These are phyloP conservation scores for Tricholaema leucomelas DNA, from an alignment of 2,113 vertebrate species.

Conservation along the genomic window DNA sequence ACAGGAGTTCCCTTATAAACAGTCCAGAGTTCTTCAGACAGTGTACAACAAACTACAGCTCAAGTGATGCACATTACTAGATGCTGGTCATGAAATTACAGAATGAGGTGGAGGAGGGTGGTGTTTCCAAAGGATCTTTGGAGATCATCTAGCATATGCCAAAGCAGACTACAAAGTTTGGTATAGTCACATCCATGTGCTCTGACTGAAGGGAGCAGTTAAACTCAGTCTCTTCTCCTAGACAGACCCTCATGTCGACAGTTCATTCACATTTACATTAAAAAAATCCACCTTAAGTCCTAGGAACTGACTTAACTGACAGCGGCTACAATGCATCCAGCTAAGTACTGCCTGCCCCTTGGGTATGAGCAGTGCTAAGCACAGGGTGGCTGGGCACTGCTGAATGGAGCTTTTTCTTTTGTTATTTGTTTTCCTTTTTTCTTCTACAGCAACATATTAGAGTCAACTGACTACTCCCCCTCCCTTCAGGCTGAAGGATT, in stretches of 20 bases:
- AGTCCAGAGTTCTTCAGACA: not conserved
- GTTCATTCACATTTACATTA: not conserved
- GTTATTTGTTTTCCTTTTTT: too few species aligned
- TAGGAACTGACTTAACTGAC: not conserved
- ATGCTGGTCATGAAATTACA: not conserved
- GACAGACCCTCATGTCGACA: not conserved
- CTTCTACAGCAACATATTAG: not conserved
- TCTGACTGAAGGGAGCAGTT: not conserved
- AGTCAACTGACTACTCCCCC: not conserved
- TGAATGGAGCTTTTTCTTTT: too few species aligned
- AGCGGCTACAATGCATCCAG: not conserved
- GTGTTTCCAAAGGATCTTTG: not conserved
- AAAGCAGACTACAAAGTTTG: not conserved
- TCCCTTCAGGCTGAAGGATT: not conserved
- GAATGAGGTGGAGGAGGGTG: too few species aligned
- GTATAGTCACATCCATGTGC: accelerated
- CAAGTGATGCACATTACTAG: not conserved
- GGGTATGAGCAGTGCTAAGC: not conserved
- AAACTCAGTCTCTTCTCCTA: not conserved
- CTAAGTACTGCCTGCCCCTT: not conserved
- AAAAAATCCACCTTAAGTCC: not conserved
- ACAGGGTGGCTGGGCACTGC: not conserved
- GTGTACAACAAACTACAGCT: not conserved
- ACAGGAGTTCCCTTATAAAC: not conserved
- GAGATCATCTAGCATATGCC: not conserved